phyloP scores from a whole-genome alignment of 2,797 vertebrate species.

The Neoniphon sammara region DNA sequence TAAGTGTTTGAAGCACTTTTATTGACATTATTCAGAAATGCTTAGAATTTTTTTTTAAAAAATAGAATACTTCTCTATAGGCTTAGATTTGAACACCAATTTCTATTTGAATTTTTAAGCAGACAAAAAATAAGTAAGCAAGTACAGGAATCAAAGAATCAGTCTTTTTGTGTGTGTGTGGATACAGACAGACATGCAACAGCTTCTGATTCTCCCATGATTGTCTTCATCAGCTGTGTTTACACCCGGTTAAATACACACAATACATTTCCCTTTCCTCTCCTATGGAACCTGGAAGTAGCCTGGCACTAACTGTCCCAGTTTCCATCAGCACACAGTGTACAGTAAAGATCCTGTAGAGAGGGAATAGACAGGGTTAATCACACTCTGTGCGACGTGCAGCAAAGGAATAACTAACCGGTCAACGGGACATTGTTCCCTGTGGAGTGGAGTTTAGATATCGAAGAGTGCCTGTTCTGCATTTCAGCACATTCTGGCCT shows the following conservation, averaged over 20 bases:
- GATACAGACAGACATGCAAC: background rate
- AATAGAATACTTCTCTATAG: no score
- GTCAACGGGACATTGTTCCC: conserved; percentile 12
- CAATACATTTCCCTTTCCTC: conserved; percentile 57
- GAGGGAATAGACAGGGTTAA: conserved; percentile 21
- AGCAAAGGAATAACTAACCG: conserved; percentile 27
- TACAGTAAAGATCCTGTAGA: conserved; percentile 34
- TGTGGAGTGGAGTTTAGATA: background rate
- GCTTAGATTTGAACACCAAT: no score
- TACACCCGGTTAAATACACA: conserved; percentile 20
- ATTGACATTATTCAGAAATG: no score
- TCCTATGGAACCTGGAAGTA: conserved; percentile 11
- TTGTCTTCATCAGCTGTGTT: conserved; percentile 28
- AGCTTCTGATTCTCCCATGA: conserved; percentile 14
- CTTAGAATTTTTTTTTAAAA: no score
- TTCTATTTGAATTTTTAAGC: no score
- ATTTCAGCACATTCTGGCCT: background rate
- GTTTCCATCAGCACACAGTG: conserved; percentile 33
- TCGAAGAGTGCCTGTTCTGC: conserved; percentile 8
- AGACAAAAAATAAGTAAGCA: background rate
- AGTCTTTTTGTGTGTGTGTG: conserved; percentile 1
- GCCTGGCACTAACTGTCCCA: conserved; percentile 7
- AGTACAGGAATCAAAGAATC: conserved; percentile 28
- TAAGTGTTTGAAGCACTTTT: no score
- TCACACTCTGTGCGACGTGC: conserved; percentile 17